A percentile compares a stretch with the other conserved stretches of the same genome.
Conservation (phyloP, 2,888 invertebrate species). For the Sarcophaga carnaria region DNA sequence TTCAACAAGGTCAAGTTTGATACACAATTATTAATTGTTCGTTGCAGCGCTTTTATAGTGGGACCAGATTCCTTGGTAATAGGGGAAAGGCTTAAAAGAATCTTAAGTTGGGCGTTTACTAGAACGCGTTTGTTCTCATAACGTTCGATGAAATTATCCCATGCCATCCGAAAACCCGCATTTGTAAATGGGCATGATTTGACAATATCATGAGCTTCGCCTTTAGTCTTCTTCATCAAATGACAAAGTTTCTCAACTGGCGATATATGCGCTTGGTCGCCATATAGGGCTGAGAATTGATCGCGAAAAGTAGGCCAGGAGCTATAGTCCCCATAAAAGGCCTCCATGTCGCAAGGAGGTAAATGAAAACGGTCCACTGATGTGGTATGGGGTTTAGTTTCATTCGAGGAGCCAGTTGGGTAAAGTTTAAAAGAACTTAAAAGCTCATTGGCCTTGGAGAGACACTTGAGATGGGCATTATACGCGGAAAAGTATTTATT, state of each 20-base stretch:
- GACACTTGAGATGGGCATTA: no score
- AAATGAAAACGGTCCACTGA: no score
- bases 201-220: no score
- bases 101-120: no score
- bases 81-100: no score
- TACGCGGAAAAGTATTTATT: not conserved
- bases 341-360: no score
- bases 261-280: not conserved
- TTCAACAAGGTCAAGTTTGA: not conserved
- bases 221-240: not conserved
- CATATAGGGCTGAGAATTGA: not conserved
- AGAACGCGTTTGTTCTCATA: not conserved
- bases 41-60: not conserved
- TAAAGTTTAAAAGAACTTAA: no score
- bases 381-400: no score
- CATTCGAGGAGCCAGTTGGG: no score
- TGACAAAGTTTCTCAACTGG: slow-evolving; percentile 7
- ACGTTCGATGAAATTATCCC: not conserved
- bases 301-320: not conserved
- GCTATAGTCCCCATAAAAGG: not conserved
- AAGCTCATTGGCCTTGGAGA: slow-evolving; percentile 2
- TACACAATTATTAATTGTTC: not conserved
- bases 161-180: not conserved
- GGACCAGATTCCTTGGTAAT: not conserved
- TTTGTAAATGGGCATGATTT: no score